Conservation (phyloP, 2,888 invertebrate genomes). For the Taenaris catops region DNA sequence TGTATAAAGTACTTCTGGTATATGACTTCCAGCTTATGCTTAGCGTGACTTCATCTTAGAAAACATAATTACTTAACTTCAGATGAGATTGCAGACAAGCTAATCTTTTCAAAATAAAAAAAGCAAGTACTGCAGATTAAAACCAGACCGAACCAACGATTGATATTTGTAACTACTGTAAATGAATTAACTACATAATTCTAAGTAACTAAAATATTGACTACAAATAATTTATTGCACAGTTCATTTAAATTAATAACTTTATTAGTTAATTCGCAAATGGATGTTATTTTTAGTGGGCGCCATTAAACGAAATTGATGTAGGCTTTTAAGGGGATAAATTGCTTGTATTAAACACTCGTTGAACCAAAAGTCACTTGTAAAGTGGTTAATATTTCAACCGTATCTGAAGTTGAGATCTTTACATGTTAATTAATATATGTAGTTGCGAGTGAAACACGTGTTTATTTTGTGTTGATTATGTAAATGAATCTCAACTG, state of each 20-base stretch:
- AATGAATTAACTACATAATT: too few relatives aligned
- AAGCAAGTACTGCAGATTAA: too few relatives aligned
- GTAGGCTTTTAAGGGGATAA: constrained; percentile 17
- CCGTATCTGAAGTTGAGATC: constrained; percentile 15
- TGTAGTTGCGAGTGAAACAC: constrained; percentile 7
- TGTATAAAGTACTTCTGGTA: too few relatives aligned
- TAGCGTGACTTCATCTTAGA: too few relatives aligned
- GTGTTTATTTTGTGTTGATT: constrained; percentile 5
- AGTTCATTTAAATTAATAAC: constrained; percentile 3
- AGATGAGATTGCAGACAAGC: too few relatives aligned
- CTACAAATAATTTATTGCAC: background rate
- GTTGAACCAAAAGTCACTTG: constrained; percentile 22
- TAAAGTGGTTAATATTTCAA: constrained; percentile 20
- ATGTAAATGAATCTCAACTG: too few relatives aligned
- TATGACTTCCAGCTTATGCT: too few relatives aligned
- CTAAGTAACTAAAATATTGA: too few relatives aligned
- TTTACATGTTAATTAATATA: constrained; percentile 18
- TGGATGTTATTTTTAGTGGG: constrained; percentile 2
- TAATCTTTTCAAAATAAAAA: too few relatives aligned
- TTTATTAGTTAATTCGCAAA: constrained; percentile 7
- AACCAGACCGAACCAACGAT: too few relatives aligned
- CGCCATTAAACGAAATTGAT: constrained; percentile 16
- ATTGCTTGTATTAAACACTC: constrained; percentile 16
- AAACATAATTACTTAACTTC: too few relatives aligned
- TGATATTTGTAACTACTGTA: too few relatives aligned